phyloP scores from a whole-genome alignment of 2,113 vertebrate species.

The Alosa alosa region DNA sequence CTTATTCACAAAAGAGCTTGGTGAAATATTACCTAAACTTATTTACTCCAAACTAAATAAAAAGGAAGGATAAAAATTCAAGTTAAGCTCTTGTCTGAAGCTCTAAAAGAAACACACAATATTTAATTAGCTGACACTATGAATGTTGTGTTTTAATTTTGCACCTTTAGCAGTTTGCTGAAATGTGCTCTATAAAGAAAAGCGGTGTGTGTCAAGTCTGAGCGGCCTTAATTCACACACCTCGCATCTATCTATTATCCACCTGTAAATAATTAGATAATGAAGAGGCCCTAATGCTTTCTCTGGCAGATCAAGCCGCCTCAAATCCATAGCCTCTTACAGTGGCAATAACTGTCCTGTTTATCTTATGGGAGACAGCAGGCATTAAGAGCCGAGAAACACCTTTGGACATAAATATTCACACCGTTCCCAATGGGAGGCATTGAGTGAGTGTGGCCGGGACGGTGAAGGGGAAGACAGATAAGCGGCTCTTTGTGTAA shows the following conservation, averaged over 20 bases:
- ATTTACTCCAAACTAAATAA: too few relatives aligned
- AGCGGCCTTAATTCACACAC: not conserved
- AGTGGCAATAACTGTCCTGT: conserved; percentile 53
- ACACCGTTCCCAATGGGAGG: conserved; percentile 54
- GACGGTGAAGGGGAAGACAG: conserved; percentile 41
- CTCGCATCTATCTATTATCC: conserved; percentile 21
- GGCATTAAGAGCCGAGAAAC: conserved; percentile 61
- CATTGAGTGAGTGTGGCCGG: conserved; percentile 37
- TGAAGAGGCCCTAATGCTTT: conserved; percentile 64
- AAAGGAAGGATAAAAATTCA: too few relatives aligned
- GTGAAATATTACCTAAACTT: not conserved
- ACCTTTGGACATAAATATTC: conserved; percentile 70
- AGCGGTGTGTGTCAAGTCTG: not conserved
- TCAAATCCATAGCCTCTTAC: conserved; percentile 59
- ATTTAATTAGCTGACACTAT: not conserved
- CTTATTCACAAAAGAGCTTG: not conserved
- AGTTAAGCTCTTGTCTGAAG: not conserved
- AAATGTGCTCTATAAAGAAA: not conserved
- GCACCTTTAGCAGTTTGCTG: not conserved
- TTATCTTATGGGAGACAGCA: conserved; percentile 48
- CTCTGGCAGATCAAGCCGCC: conserved; percentile 53
- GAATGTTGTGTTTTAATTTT: not conserved
- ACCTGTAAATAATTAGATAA: conserved; percentile 59
- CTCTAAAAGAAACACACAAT: not conserved
- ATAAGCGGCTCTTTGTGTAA: conserved; percentile 36